Conservation (phyloP, 1,140 invertebrate species). For the Batillaria attramentaria region DNA sequence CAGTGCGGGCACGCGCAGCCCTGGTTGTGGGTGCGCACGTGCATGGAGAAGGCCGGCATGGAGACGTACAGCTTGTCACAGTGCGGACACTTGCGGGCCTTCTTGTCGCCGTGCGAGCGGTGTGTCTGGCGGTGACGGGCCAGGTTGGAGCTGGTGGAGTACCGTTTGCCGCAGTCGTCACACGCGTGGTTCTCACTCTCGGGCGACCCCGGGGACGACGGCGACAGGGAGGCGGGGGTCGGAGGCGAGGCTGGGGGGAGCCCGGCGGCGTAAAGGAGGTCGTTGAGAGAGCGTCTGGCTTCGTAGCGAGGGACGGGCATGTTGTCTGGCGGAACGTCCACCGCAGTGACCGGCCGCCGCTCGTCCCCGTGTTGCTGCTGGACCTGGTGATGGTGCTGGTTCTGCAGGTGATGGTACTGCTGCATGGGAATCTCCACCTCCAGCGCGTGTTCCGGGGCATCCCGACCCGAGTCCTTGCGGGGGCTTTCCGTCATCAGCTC, state of each 20-base stretch:
- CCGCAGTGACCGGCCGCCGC: slow-evolving; percentile 13
- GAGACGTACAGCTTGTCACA: slow-evolving; percentile 96
- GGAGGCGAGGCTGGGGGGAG: background rate
- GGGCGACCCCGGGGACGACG: slow-evolving; percentile 30
- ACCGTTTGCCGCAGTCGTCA: slow-evolving; percentile 69
- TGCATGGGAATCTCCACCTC: slow-evolving; percentile 34
- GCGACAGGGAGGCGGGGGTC: slow-evolving; percentile 33
- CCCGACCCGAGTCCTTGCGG: slow-evolving; percentile 40
- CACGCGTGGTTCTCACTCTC: slow-evolving; percentile 57
- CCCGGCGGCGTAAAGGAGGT: slow-evolving; percentile 36
- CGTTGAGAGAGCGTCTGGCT: slow-evolving; percentile 38
- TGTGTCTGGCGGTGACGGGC: slow-evolving; percentile 71
- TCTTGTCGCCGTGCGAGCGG: slow-evolving; percentile 67
- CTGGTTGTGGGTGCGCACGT: slow-evolving; percentile 93
- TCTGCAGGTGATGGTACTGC: background rate
- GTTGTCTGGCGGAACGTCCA: background rate
- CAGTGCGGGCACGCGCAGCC: slow-evolving; percentile 94
- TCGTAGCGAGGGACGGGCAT: slow-evolving; percentile 11
- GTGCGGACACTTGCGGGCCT: slow-evolving; percentile 82
- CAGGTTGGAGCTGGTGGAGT: slow-evolving; percentile 71
- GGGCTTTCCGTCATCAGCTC: slow-evolving; percentile 41
- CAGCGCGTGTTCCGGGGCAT: slow-evolving; percentile 40
- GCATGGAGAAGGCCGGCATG: slow-evolving; percentile 98
- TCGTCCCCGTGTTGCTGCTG: slow-evolving; percentile 16
- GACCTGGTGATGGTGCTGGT: slow-evolving; percentile 29